A percentile compares a stretch with the other conserved stretches of the same genome.
Conservation (phyloP, 2,113 vertebrate species). For the Aphyosemion australe region DNA sequence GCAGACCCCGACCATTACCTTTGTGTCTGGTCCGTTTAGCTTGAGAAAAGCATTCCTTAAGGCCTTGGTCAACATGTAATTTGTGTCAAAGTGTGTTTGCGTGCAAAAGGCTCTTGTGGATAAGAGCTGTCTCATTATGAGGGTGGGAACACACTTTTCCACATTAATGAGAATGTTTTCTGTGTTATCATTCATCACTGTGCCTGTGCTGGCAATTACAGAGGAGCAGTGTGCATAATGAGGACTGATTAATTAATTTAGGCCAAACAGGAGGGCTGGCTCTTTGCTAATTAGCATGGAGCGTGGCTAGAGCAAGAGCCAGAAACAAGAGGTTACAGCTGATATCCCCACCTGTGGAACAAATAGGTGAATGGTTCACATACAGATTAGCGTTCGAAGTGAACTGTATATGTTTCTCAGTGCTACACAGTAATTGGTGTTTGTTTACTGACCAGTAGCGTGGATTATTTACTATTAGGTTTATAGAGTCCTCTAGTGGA, state of each 20-base stretch:
- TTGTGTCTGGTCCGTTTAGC: conserved; percentile 39
- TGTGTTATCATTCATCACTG: conserved; percentile 77
- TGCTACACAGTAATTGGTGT: conserved; percentile 9
- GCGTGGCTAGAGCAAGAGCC: conserved; percentile 56
- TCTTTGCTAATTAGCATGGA: conserved; percentile 73
- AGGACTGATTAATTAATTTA: conserved; percentile 84
- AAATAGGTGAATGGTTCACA: conserved; percentile 32
- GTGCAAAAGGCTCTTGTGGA: conserved; percentile 51
- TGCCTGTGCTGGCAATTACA: conserved; percentile 78
- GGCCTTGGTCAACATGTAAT: conserved; percentile 40
- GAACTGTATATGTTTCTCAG: conserved; percentile 16
- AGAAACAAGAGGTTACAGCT: conserved; percentile 67
- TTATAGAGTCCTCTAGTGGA: conserved; percentile 66
- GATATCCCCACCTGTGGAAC: conserved; percentile 71
- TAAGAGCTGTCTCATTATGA: conserved; percentile 72
- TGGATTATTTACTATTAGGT: conserved; percentile 1
- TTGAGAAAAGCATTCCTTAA: conserved; percentile 37
- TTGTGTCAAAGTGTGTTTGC: conserved; percentile 48
- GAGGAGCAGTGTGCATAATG: conserved; percentile 78
- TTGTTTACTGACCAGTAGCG: conserved; percentile 16
- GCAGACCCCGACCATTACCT: conserved; percentile 47
- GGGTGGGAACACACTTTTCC: conserved; percentile 69
- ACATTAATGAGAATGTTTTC: conserved; percentile 78
- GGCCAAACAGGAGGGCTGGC: conserved; percentile 77
- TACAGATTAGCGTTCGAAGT: conserved; percentile 34